A percentile compares a stretch with the other conserved stretches of the same genome.
These are phyloP conservation scores for Semotilus atromaculatus DNA, from an alignment of 2,797 vertebrate species.

Conservation along the genomic window DNA sequence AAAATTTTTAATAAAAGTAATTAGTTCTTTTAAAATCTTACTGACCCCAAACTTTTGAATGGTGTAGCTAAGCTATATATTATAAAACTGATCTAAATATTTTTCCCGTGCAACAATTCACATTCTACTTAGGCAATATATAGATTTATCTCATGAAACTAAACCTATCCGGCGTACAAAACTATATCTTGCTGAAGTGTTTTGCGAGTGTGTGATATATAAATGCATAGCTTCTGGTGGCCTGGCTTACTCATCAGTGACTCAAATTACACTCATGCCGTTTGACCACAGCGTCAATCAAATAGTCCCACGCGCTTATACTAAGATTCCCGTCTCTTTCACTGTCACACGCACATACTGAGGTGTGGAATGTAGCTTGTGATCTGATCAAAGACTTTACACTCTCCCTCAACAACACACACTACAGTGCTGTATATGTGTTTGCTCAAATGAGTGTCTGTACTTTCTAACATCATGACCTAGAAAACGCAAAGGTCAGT, in stretches of 20 bases:
- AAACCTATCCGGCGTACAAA: background rate
- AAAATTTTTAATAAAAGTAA: background rate
- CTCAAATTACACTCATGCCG: conserved; percentile 24
- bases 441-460: background rate
- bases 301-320: conserved; percentile 1
- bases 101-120: background rate
- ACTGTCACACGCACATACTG: conserved; percentile 4
- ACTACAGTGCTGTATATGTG: conserved; percentile 34
- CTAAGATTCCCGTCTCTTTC: conserved; percentile 2
- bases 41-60: background rate
- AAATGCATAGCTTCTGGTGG: conserved; percentile 3
- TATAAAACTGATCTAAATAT: background rate
- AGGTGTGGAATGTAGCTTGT: conserved; percentile 41
- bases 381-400: conserved; percentile 48
- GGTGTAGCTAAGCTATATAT: background rate
- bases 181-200: conserved; percentile 1
- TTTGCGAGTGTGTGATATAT: conserved; percentile 10
- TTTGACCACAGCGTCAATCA: conserved; percentile 35
- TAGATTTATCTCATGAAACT: conserved; percentile 9
- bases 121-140: background rate
- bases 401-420: conserved; percentile 48
- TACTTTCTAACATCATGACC: conserved; percentile 19
- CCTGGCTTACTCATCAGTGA: conserved; percentile 5
- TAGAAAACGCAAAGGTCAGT: conserved; percentile 22
- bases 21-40: background rate